Evolutionary conservation across 1,140 invertebrate species (phyloP).

Genomic region (Episyrphus balteatus): DNA sequence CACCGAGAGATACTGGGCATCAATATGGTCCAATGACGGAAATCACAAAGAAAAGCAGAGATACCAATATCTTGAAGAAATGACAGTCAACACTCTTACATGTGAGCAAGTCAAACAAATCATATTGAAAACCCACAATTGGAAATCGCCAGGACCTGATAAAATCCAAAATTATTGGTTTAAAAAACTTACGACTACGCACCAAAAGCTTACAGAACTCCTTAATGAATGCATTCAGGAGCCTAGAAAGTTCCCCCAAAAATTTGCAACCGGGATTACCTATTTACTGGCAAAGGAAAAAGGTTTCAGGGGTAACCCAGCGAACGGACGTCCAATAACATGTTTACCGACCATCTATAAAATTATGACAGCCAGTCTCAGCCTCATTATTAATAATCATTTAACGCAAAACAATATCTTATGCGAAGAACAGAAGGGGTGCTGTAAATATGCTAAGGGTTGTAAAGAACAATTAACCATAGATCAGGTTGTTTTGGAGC

Average conservation of each 20-base stretch:
- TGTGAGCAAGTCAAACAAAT: background rate
- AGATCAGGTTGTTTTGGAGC: background rate
- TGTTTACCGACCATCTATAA: background rate
- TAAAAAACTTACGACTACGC: background rate
- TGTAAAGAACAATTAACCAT: background rate
- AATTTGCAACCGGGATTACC: background rate
- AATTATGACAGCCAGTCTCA: background rate
- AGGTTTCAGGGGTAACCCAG: background rate
- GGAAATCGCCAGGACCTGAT: constrained; percentile 7
- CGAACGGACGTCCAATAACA: background rate
- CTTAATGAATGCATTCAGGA: background rate
- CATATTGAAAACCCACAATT: constrained; percentile 4
- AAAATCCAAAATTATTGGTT: too few species aligned
- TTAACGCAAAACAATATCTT: background rate
- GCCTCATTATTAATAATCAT: background rate
- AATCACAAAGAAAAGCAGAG: background rate
- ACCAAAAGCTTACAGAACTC: background rate
- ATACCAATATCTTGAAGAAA: background rate
- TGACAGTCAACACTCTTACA: background rate
- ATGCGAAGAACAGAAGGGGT: too few species aligned
- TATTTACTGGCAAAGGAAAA: background rate
- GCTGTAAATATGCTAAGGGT: background rate
- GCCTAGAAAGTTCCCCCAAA: background rate
- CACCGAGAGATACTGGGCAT: background rate
- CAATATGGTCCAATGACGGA: background rate